These are phyloP conservation scores for Oophaga sylvatica DNA, from an alignment of 2,797 vertebrate genomes.

Conservation along the genomic window DNA sequence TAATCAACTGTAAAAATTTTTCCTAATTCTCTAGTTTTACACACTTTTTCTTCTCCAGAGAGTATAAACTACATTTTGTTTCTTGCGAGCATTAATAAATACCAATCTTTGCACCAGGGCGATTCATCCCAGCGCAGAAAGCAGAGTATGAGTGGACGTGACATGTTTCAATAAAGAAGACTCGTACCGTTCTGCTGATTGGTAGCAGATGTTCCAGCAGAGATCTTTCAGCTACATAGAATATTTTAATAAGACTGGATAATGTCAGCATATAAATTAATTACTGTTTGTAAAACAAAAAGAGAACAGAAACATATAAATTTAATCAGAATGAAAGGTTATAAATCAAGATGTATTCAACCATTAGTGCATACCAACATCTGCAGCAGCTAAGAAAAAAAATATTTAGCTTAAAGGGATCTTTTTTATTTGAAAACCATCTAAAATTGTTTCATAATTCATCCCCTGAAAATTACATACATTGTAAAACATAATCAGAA, in stretches of 20 bases:
- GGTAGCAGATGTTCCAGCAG: constrained; percentile 55
- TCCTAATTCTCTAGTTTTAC: neutral
- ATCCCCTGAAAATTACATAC: too few relatives aligned
- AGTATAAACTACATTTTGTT: neutral
- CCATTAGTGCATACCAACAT: constrained; percentile 18
- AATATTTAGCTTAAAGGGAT: neutral
- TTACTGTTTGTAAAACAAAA: constrained; percentile 54
- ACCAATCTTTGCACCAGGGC: constrained; percentile 24
- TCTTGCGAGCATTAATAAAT: constrained; percentile 27
- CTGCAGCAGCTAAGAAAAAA: neutral
- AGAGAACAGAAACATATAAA: constrained; percentile 49
- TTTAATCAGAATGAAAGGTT: constrained; percentile 32
- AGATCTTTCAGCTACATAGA: constrained; percentile 53
- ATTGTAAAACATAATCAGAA: neutral
- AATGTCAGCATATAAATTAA: constrained; percentile 61
- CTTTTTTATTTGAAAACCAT: neutral
- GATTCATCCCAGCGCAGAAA: constrained; percentile 20
- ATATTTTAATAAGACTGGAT: constrained; percentile 55
- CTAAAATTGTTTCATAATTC: neutral
- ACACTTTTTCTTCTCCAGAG: neutral
- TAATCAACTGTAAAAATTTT: neutral
- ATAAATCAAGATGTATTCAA: constrained; percentile 31
- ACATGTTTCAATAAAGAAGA: constrained; percentile 50
- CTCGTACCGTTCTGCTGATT: constrained; percentile 43
- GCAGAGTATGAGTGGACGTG: constrained; percentile 41